Base-by-base conservation (phyloP, 2,888 invertebrate genomes). In the Apoderus coryli region DNA sequence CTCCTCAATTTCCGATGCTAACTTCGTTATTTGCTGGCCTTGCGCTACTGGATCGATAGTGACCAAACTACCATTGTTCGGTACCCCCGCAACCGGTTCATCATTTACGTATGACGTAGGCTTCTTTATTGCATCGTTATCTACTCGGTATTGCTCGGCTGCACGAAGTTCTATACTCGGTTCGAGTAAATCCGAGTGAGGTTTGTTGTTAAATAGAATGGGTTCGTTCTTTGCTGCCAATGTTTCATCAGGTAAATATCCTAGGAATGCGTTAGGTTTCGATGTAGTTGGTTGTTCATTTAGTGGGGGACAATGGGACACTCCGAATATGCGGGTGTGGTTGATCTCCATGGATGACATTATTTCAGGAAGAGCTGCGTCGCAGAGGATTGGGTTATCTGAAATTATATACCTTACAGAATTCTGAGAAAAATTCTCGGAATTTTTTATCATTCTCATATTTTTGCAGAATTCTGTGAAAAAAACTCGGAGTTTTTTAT, bases 331-430 rank as follows among this genome's bases (percentile, higher is more conserved):
- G 35, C 76, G 71, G 2, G 80, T 76, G 47, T 79, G 76, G 49
- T 77, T 66, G 16, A 67, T 71, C 49, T 76, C 74, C 60, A 82
- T 65, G 32, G 72, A 64, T 1, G 72, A 69, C 41, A 71, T 70
- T 40, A 81, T 61, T 54, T 79, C 78, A 40, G 71, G 73, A 33
- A 80, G 57, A 6, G 68, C 69, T 32, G 76, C 73, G 51, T 79
- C 77, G 53, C 84, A 84, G 40, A 81, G 59, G 34, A 84, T 76
- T 28, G 84, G 84, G 59, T 84, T 84, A 52, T 79, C 84, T 84
- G 64, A 2, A 64, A 67, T 27, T 26, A 9, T 22, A n/a, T 14
- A 34, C 13, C 5, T n/a, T 11, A 13, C 10, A n/a, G 12, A 25
- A 25, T 11, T 25, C n/a, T 25, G 12, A 11, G 12, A 11, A 25